Conservation (phyloP, 2,113 vertebrate genomes). For the Callipepla californica region DNA sequence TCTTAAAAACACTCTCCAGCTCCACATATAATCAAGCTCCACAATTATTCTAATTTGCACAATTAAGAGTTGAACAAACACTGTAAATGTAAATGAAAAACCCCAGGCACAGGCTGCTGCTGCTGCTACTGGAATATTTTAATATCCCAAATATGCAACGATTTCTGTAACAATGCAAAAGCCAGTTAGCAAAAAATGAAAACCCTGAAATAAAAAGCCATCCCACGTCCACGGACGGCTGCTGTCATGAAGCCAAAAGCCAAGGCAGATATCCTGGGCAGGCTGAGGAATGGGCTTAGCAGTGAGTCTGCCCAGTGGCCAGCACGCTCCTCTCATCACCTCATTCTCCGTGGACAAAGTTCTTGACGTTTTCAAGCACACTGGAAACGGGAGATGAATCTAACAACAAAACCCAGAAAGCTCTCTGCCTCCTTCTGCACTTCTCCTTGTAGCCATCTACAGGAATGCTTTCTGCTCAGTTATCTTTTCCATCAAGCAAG, state of each 20-base stretch:
- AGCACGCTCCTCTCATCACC: background rate
- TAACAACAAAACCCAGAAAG: background rate
- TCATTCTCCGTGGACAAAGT: background rate
- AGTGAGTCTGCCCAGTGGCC: background rate
- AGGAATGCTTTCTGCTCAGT: background rate
- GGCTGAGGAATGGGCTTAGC: background rate
- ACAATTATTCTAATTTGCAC: constrained; percentile 48
- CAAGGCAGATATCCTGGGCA: background rate
- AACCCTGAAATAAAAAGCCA: background rate
- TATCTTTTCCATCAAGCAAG: constrained; percentile 22
- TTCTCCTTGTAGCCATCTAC: constrained; percentile 3
- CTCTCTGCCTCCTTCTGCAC: background rate
- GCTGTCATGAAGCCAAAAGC: background rate
- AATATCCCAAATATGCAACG: background rate
- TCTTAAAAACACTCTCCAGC: background rate
- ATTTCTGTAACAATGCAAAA: background rate
- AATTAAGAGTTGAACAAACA: constrained; percentile 63
- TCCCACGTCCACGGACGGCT: accelerated
- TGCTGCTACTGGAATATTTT: constrained; percentile 13
- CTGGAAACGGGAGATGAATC: background rate
- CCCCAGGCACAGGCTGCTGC: background rate
- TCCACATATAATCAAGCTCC: background rate
- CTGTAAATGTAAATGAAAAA: constrained; percentile 38
- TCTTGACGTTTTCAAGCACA: background rate
- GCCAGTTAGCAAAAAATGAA: background rate